Conservation (phyloP, 2,113 vertebrate species). For the Propithecus coquereli region DNA sequence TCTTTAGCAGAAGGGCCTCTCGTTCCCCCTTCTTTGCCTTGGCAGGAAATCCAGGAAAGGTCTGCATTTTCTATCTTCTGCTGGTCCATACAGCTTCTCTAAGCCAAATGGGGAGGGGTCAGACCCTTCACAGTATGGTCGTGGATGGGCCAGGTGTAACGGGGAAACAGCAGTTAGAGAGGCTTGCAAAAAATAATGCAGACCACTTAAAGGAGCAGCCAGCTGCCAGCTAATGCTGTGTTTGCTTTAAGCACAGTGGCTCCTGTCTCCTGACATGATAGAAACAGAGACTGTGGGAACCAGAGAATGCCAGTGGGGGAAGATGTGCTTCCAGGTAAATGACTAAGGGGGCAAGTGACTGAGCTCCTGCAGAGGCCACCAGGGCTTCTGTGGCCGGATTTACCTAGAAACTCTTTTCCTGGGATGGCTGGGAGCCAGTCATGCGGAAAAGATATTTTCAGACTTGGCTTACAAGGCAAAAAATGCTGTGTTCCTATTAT, state of each 20-base stretch:
- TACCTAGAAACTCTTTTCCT: constrained; percentile 41
- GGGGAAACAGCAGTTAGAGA: neutral
- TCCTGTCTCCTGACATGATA: neutral
- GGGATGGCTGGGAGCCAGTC: neutral
- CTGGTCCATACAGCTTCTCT: neutral
- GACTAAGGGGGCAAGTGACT: neutral
- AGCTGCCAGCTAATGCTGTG: neutral
- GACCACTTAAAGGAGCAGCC: neutral
- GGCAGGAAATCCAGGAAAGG: neutral
- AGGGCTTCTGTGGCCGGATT: neutral
- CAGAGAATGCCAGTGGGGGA: neutral
- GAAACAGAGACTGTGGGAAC: neutral
- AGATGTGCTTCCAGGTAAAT: neutral
- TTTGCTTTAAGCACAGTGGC: neutral
- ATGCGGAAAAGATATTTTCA: constrained; percentile 44
- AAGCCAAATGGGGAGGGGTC: neutral
- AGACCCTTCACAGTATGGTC: neutral
- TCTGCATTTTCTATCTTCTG: neutral
- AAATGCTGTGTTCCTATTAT: neutral
- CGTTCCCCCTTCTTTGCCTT: neutral
- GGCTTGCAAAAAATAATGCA: neutral
- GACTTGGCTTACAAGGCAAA: neutral
- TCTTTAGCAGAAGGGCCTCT: neutral
- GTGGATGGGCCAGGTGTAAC: neutral
- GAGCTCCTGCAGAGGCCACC: neutral